A percentile compares a stretch with the other conserved stretches of the same genome.
These are phyloP conservation scores for Ichneumon xanthorius DNA, from an alignment of 2,888 invertebrate species.

Conservation along the genomic window DNA sequence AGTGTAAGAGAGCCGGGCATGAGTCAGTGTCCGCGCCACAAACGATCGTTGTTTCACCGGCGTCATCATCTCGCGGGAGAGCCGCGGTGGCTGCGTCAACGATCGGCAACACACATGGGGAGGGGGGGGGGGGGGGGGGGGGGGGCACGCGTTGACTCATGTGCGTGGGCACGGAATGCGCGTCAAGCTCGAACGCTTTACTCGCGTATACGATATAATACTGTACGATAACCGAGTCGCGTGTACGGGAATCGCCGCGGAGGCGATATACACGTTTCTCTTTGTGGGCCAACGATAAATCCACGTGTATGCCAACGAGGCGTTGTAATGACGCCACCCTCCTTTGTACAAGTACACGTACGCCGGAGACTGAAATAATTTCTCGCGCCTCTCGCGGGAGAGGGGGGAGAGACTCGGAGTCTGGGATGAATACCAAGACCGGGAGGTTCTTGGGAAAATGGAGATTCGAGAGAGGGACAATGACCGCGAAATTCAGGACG, in stretches of 20 bases:
- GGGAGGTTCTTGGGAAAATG: conserved; percentile 28
- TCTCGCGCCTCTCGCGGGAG: conserved; percentile 33
- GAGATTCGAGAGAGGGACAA: conserved; percentile 34
- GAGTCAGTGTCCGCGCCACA: conserved; percentile 70
- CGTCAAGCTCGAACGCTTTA: conserved; percentile 60
- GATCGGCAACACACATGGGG: conserved; percentile 58
- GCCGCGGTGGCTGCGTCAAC: conserved; percentile 54
- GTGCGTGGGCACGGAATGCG: conserved; percentile 81
- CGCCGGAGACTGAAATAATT: conserved; percentile 60
- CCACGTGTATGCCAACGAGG: conserved; percentile 69
- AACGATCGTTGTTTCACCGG: conserved; percentile 64
- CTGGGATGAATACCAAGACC: conserved; percentile 60
- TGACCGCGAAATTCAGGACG: conserved; percentile 40
- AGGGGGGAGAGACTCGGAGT: conserved; percentile 16
- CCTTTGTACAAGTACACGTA: conserved; percentile 48
- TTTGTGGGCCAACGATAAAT: conserved; percentile 74
- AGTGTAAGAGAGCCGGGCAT: conserved; percentile 44
- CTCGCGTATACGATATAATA: conserved; percentile 45
- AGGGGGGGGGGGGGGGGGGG: conserved; percentile 64
- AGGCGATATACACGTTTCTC: conserved; percentile 58
- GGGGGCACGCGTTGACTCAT: conserved; percentile 81
- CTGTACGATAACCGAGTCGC: conserved; percentile 40
- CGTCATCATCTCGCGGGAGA: conserved; percentile 70
- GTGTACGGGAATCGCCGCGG: conserved; percentile 35
- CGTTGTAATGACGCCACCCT: conserved; percentile 74